Percentiles rank a stretch among this genome's conserved stretches.
Evolutionary conservation across 2,888 invertebrate genomes (phyloP).

Genomic region (Nomada fucata): DNA sequence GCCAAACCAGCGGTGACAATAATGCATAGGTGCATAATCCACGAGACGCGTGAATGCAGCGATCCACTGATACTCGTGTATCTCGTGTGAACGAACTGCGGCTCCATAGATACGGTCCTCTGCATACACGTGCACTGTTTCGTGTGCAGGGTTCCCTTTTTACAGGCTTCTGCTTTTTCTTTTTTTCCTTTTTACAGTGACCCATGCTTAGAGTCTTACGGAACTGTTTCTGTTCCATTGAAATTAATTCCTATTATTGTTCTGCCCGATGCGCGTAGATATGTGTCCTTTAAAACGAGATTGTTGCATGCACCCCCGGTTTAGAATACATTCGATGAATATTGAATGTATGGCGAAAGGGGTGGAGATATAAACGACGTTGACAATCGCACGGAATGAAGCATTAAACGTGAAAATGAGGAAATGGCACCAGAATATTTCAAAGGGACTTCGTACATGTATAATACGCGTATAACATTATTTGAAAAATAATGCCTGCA

Average conservation of each 20-base stretch:
- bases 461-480: not conserved
- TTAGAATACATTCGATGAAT: slow-evolving; percentile 12
- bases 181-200: not conserved
- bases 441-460: not conserved
- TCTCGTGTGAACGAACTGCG: slow-evolving; percentile 40
- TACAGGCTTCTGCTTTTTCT: no score
- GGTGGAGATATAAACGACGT: slow-evolving; percentile 16
- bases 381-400: slow-evolving; percentile 20
- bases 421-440: not conserved
- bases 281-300: not conserved
- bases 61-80: slow-evolving; percentile 39
- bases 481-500: not conserved
- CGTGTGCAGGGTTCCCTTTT: slow-evolving; percentile 2
- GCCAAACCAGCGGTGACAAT: slow-evolving; percentile 68
- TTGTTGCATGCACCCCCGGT: not conserved
- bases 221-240: no score
- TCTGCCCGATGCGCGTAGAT: not conserved
- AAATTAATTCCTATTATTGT: no score
- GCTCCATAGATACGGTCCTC: not conserved
- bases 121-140: not conserved
- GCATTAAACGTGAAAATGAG: slow-evolving; percentile 27
- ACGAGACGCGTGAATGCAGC: slow-evolving; percentile 58
- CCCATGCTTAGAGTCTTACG: not conserved
- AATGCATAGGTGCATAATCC: slow-evolving; percentile 70
- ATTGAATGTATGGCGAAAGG: slow-evolving; percentile 5